Evolutionary conservation across 1,140 invertebrate species (phyloP), one percentile per base, ranked within the genome.

Genomic region (Chionoecetes opilio): DNA sequence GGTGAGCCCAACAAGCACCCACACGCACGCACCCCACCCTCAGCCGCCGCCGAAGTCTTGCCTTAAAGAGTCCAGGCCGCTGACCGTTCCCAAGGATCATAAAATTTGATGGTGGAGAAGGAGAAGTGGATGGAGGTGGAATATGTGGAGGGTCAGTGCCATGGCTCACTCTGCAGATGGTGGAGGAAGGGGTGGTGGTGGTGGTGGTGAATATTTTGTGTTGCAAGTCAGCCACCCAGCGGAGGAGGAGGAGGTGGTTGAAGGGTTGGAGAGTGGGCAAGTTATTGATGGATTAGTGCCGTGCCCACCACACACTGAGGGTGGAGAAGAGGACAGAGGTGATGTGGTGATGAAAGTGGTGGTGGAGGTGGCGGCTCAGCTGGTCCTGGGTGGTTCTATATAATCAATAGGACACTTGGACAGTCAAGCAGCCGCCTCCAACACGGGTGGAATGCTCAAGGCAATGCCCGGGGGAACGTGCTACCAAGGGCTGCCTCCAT

Each of bases 21-120:
- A 5, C 63, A 75, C 21, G 21, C n/a, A 53, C 21, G 63, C 63
- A 5, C 63, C n/a, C 1, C 1, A 26, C 63, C n/a, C 21, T n/a
- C 63, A 75, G 21, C 21, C 63, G 63, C 63, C n/a, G 11, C 26
- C 26, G 63, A n/a, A 26, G 63, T 17, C 21, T n/a, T 75, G 63
- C 21, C 21, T 75, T 75, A 75, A 75, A n/a, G 63, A n/a, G 11
- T 53, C 8, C 21, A 75, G 63, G 63, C 63, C 63, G 63, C 63
- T 75, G 63, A 75, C 63, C 63, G 63, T 75, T 75, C 63, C 63
- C 63, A n/a, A n/a, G 63, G 63, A 75, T 75, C 26, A 75, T 75
- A n/a, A n/a, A 26, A n/a, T 75, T 26, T 75, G 63, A 26, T 75
- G 63, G 63, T 17, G 63, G 11, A 21, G 63, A 3, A 26, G 53